Conservation (phyloP, 2,888 invertebrate genomes). For the Thalpophila matura region DNA sequence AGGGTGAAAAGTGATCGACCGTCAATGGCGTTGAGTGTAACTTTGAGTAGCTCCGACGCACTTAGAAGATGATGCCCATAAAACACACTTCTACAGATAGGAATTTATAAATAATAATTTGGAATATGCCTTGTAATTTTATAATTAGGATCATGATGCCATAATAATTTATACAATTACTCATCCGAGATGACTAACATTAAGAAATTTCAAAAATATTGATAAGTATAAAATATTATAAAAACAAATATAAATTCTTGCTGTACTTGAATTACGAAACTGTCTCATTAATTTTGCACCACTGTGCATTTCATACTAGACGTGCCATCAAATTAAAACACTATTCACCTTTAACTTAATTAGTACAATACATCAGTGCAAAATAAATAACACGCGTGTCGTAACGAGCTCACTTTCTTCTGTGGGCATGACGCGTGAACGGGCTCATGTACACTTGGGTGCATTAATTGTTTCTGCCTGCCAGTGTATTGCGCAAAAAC, state of each 20-base stretch:
- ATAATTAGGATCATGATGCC: no score
- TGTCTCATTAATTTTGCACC: conserved; percentile 31
- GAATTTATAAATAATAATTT: no score
- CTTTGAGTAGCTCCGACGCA: conserved; percentile 24
- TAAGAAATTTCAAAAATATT: no score
- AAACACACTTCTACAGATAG: neutral
- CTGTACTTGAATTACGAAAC: conserved; percentile 5
- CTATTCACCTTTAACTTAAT: conserved; percentile 49
- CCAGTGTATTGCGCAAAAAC: conserved; percentile 76
- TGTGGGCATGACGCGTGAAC: conserved; percentile 79
- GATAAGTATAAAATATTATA: neutral
- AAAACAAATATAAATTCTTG: neutral
- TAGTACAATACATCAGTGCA: conserved; percentile 58
- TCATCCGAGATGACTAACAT: no score
- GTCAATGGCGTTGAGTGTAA: no score
- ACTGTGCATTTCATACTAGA: conserved; percentile 25
- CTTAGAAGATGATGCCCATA: neutral
- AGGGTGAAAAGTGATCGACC: no score
- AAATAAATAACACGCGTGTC: conserved; percentile 70
- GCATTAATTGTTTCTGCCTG: conserved; percentile 77
- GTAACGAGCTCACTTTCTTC: conserved; percentile 81
- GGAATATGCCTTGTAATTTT: no score
- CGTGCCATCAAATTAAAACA: conserved; percentile 11
- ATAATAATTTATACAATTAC: no score
- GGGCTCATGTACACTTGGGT: conserved; percentile 65